Conservation (phyloP, 2,888 invertebrate genomes). For the Tolmerus cingulatus region DNA sequence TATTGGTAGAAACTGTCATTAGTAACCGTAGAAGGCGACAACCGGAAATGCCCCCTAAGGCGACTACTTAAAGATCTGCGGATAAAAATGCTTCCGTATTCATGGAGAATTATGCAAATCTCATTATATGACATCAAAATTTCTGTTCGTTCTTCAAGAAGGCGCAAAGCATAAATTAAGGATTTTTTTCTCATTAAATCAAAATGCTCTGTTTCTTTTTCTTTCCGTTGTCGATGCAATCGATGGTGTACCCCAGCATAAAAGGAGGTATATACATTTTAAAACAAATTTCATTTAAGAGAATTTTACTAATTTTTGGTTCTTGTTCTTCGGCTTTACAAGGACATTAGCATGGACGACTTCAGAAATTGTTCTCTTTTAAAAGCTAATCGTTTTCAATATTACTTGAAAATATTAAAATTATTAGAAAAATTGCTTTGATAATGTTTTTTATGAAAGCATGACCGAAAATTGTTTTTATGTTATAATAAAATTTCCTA, state of each 20-base stretch:
- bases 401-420: background rate
- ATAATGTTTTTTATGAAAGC: background rate
- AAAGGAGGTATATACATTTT: background rate
- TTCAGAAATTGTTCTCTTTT: background rate
- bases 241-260: background rate
- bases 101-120: background rate
- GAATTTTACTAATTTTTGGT: background rate
- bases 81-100: background rate
- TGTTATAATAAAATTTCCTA: too few relatives aligned
- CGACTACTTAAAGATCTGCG: background rate
- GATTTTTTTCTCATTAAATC: background rate
- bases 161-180: background rate
- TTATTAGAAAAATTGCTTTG: background rate
- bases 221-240: background rate
- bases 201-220: background rate
- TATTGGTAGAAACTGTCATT: background rate
- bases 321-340: background rate
- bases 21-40: background rate
- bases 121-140: background rate
- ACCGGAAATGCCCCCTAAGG: background rate
- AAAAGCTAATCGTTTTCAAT: background rate
- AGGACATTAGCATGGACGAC: background rate
- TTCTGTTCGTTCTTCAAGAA: background rate
- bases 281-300: background rate
- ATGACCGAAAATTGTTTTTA: too few relatives aligned